Evolutionary conservation across 2,888 invertebrate species (phyloP).

Genomic region (Lucinisca nassula): DNA sequence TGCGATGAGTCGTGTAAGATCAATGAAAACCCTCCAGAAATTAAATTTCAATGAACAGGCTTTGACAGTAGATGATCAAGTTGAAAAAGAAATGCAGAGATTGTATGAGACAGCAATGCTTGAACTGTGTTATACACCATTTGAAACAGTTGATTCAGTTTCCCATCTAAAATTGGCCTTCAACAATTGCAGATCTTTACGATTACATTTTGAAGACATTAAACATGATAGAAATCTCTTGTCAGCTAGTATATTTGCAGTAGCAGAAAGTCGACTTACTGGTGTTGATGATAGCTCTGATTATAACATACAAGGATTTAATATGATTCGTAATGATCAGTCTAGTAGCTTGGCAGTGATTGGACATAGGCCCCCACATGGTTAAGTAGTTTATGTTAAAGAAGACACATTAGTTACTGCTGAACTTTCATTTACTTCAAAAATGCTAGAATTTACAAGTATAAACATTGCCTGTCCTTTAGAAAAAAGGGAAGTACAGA

Average conservation of each 20-base stretch:
- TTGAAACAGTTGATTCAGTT: constrained; percentile 22
- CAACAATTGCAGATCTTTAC: constrained; percentile 50
- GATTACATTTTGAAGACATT: constrained; percentile 30
- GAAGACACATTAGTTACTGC: constrained; percentile 6
- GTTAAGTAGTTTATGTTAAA: constrained; percentile 47
- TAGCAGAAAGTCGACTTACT: constrained; percentile 32
- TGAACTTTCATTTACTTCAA: background rate
- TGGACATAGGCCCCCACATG: constrained; percentile 48
- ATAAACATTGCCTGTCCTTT: background rate
- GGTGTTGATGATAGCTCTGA: constrained; percentile 2
- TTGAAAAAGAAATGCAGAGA: no score
- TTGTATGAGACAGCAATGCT: no score
- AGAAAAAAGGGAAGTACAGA: constrained; percentile 30
- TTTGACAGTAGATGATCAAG: no score
- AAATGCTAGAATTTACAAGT: background rate
- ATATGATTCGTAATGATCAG: constrained; percentile 47
- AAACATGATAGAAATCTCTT: constrained; percentile 6
- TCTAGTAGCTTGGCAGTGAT: background rate
- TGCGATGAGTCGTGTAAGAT: no score
- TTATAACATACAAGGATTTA: constrained; percentile 26
- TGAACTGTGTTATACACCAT: constrained; percentile 42
- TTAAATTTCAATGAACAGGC: no score
- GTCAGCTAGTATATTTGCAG: constrained; percentile 31
- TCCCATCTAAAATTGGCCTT: constrained; percentile 39
- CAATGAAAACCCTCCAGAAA: no score